These are phyloP conservation scores for Pterocles gutturalis DNA, from an alignment of 2,113 vertebrate species.

Conservation along the genomic window DNA sequence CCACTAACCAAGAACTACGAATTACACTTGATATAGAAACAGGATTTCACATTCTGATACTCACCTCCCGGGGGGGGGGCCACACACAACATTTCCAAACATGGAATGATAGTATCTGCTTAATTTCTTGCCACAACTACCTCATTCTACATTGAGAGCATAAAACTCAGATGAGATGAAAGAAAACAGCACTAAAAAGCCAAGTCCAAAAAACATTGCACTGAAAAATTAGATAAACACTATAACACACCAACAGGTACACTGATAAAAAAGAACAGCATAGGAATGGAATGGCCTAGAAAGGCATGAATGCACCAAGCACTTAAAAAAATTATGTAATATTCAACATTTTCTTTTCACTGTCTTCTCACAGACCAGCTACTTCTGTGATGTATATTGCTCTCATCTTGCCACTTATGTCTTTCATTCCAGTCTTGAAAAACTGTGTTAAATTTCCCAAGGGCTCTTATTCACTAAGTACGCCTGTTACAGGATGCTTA, in stretches of 20 bases:
- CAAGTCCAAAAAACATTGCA: not conserved
- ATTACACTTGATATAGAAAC: not conserved
- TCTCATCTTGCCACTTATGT: not conserved
- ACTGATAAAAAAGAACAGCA: not conserved
- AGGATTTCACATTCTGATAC: not conserved
- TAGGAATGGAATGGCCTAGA: not conserved
- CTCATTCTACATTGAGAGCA: not conserved
- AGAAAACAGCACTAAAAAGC: not conserved
- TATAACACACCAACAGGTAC: not conserved
- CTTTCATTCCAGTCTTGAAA: not conserved
- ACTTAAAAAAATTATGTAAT: not conserved
- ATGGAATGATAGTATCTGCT: rapidly evolving
- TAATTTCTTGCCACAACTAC: not conserved
- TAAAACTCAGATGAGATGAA: not conserved
- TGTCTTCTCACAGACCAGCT: not conserved
- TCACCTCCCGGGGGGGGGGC: not conserved
- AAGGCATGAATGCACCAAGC: not conserved
- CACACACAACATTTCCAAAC: not conserved
- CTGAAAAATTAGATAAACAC: not conserved
- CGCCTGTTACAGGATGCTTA: not conserved
- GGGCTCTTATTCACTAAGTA: not conserved
- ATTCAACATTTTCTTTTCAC: not conserved
- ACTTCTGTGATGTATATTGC: not conserved
- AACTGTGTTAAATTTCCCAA: not conserved
- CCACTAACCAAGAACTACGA: not conserved